phyloP scores from a whole-genome alignment of 2,888 invertebrate species.

The Litoditis marina region DNA sequence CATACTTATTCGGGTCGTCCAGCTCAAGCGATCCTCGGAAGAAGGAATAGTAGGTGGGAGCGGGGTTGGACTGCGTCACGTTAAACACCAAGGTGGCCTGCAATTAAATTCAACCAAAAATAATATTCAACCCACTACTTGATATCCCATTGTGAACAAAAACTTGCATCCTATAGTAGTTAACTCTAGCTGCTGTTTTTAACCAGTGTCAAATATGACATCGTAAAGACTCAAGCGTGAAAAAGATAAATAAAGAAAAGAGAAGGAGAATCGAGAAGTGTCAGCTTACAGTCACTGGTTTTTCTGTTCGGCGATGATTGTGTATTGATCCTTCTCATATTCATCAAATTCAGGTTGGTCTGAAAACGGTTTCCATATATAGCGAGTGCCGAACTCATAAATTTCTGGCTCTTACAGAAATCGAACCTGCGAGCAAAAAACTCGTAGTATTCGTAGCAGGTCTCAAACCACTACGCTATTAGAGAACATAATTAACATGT shows the following conservation, averaged over 20 bases:
- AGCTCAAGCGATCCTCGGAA: slow-evolving; percentile 39
- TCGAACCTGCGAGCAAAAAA: too few relatives aligned
- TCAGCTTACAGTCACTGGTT: slow-evolving; percentile 16
- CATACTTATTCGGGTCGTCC: slow-evolving; percentile 35
- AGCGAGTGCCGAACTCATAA: slow-evolving; percentile 35
- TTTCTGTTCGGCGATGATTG: slow-evolving; percentile 32
- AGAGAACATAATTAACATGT: too few relatives aligned
- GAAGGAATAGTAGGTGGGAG: slow-evolving; percentile 45
- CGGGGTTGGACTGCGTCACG: slow-evolving; percentile 49
- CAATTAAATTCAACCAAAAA: not conserved
- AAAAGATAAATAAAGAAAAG: too few relatives aligned
- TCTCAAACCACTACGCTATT: too few relatives aligned
- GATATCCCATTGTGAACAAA: too few relatives aligned
- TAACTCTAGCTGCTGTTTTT: too few relatives aligned
- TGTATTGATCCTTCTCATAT: slow-evolving; percentile 38
- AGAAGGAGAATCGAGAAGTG: too few relatives aligned
- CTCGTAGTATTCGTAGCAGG: too few relatives aligned
- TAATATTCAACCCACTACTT: not conserved
- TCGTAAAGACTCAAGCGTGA: too few relatives aligned
- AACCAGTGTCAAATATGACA: too few relatives aligned
- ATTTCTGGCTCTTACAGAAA: slow-evolving; percentile 12
- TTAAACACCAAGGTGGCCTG: slow-evolving; percentile 45
- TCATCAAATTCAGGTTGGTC: slow-evolving; percentile 45
- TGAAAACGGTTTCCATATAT: slow-evolving; percentile 17
- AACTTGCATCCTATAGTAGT: too few relatives aligned